Base-by-base conservation (phyloP, 2,113 vertebrate species). In the Coracopsis vasa region DNA sequence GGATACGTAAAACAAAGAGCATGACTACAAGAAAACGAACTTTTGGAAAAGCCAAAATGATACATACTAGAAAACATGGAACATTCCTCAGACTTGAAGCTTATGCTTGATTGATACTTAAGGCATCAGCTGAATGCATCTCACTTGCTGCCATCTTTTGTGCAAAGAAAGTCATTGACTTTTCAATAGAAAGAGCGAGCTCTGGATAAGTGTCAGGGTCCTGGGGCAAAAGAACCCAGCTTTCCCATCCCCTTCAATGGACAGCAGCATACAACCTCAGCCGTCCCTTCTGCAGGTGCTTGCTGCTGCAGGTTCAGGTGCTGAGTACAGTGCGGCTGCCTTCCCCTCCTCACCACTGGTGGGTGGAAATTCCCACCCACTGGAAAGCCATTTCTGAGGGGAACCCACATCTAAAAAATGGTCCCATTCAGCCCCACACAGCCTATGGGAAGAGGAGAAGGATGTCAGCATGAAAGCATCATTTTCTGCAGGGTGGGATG, bases 301-400 rank as follows among this genome's bases (percentile, higher is more conserved):
- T 0, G 0, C 21, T 27, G 31, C 28, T 75, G 44, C 70, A 42
- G 44, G 24, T 6, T 4, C 1, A 1, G 44, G 24, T 16, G 10
- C 45, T 1, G 2, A 77, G 58, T 31, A 44, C 41, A 80, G 35
- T 0, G 41, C 1, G 2, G 42, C 42, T 91, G 66, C 16, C 12
- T 64, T 41, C 25, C 42, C 19, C 8, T 41, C 28, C 58, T 61
- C 2, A 1, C 37, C 13, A 10, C 15, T 2, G 0, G 2, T 1
- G 1, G 24, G 5, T 21, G 5, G 54, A 16, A 73, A 84, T 53
- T 84, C 77, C 41, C 56, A 75, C 6, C 16, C 1, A 11, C n/a
- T 0, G 0, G 1, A 88, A 82, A 83, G 58, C 37, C 37, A 60
- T 8, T 35, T 84, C 51, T 42, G 56, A 79, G 39, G 24, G 27